These are phyloP conservation scores for Acipenser transmontanus DNA, from an alignment of 2,797 vertebrate species.

Conservation along the genomic window DNA sequence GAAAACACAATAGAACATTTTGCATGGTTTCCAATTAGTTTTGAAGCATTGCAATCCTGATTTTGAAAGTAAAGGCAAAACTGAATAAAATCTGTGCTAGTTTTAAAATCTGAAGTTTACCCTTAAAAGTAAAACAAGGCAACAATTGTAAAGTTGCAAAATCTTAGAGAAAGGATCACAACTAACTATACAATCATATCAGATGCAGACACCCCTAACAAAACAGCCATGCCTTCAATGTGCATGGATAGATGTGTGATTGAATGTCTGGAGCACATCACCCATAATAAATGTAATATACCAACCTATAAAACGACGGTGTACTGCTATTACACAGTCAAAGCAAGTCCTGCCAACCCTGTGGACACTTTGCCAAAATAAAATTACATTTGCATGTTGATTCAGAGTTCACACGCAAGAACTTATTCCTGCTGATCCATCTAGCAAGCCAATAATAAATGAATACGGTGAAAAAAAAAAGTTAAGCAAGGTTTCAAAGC, in stretches of 20 bases:
- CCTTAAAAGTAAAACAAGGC: too few species aligned
- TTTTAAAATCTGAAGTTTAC: too few species aligned
- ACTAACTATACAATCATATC: too few species aligned
- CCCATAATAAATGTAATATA: constrained; percentile 11
- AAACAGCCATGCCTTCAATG: too few species aligned
- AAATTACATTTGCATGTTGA: constrained; percentile 28
- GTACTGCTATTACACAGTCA: neutral
- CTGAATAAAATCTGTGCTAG: too few species aligned
- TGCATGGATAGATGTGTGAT: constrained; percentile 4
- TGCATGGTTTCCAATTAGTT: too few species aligned
- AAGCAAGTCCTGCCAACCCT: constrained; percentile 12
- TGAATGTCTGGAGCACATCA: constrained; percentile 8
- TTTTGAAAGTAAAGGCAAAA: too few species aligned
- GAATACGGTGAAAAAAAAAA: constrained; percentile 4
- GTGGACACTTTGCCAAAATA: constrained; percentile 21
- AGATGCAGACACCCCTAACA: too few species aligned
- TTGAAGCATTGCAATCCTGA: too few species aligned
- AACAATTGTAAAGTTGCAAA: too few species aligned
- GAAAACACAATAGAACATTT: too few species aligned
- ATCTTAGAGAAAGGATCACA: too few species aligned
- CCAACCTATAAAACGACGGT: constrained; percentile 15
- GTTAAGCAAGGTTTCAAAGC: constrained; percentile 17
- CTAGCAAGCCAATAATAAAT: constrained; percentile 15
- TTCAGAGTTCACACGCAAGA: constrained; percentile 22
- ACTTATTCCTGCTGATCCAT: constrained; percentile 19